Base-by-base conservation (phyloP, 1,140 invertebrate species). In the Diorhabda sublineata region DNA sequence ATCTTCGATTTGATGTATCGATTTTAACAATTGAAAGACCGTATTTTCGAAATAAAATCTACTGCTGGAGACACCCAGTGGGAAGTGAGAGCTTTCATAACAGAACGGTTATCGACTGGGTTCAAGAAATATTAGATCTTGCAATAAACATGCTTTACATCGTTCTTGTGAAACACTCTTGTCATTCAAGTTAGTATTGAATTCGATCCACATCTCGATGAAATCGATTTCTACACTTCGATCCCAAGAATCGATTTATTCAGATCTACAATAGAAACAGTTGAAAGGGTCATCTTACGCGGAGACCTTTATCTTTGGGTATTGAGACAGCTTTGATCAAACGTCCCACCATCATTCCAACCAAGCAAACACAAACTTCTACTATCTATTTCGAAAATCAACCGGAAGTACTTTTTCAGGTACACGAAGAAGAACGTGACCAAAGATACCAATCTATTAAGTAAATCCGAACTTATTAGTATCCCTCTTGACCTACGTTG, bases 1-100 rank as follows among this genome's bases (percentile, higher is more conserved):
- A 94, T 95, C 76, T 98, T 97, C 82, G 97, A 98, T 87, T 86
- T 80, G 95, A 98, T 86, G 95, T 98, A 5, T 97, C 95, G 43
- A 94, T 98, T 78, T 84, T 98, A 70, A 95, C 93, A 71, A 97
- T 98, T 81, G 95, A 96, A n/a, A 80, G 94, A 97, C 82, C 96
- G 96, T 76, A 93, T 94, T 76, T 95, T 98, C 79, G 96, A 98
- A 83, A 96, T 98, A 9, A 97, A 97, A 82, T 95, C 96, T 6
- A 98, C 96, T 11, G 94, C 95, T 77, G 97, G 97, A 75, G 96
- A 99, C 81, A 99, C 97, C 72, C 96, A 98, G 82, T 99, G 82
- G 97, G 97, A 78, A 97, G 97, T 72, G 96, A 98, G 85, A 97
- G 99, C 84, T 99, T 99, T 78, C 96, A 98, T 81, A 94, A 96